Percentiles rank a stretch among this genome's conserved stretches.
Conservation (phyloP, 53 echinoderm and acorn worm species). For the Apostichopus leukothele region DNA sequence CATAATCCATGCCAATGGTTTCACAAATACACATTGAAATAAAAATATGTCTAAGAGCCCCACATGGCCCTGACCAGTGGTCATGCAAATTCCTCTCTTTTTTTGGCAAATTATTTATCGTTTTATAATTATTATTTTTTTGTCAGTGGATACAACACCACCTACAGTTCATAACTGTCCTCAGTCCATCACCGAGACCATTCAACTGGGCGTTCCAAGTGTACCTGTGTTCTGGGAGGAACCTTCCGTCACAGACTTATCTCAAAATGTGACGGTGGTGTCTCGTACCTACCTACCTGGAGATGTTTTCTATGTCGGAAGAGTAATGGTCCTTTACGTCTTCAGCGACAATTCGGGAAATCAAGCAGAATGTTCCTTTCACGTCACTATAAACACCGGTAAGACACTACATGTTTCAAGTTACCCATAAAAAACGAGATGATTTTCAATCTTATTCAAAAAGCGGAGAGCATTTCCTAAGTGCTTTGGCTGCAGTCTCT, state of each 20-base stretch:
- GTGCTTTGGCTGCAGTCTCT: too few species aligned
- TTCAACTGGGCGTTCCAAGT: background rate
- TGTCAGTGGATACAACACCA: conserved; percentile 16
- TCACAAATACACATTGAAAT: too few species aligned
- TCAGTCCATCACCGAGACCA: background rate
- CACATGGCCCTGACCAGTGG: too few species aligned
- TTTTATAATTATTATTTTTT: background rate
- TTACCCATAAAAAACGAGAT: too few species aligned
- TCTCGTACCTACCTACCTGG: conserved; percentile 13
- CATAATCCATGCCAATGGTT: too few species aligned
- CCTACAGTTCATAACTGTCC: conserved; percentile 28
- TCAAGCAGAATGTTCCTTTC: conserved; percentile 37
- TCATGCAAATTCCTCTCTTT: too few species aligned
- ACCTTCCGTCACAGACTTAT: conserved; percentile 33
- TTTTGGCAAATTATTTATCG: background rate
- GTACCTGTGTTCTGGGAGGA: conserved; percentile 22
- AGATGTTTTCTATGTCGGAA: conserved; percentile 21
- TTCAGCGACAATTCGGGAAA: conserved; percentile 31
- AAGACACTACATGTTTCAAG: background rate
- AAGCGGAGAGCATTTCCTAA: too few species aligned
- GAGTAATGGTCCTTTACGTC: conserved; percentile 14
- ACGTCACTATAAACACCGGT: conserved; percentile 11
- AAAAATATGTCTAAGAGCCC: too few species aligned
- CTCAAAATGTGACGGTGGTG: conserved; percentile 1
- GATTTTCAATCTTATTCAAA: too few species aligned